Conservation (phyloP, 1,140 invertebrate species). For the Maniola jurtina region DNA sequence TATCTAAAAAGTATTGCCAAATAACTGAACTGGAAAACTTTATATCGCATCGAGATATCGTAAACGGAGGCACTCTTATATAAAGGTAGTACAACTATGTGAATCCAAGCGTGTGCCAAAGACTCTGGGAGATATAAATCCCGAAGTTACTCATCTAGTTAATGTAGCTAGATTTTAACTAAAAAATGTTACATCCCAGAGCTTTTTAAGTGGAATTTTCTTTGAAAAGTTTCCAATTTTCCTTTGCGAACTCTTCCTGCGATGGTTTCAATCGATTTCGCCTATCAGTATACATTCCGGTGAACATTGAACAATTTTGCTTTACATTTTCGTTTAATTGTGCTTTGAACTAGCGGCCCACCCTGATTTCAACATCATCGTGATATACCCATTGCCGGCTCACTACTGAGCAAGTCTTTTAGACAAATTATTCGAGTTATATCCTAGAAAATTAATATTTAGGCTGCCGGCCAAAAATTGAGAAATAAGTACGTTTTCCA, state of each 20-base stretch:
- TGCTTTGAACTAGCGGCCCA: not conserved
- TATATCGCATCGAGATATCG: too few species aligned
- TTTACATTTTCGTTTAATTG: not conserved
- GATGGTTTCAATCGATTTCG: conserved; percentile 1
- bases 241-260: not conserved
- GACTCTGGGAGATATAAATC: not conserved
- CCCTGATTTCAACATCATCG: too few species aligned
- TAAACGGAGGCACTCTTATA: not conserved
- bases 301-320: not conserved
- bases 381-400: too few species aligned
- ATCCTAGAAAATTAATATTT: too few species aligned
- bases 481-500: too few species aligned
- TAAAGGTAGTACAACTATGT: not conserved
- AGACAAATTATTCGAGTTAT: too few species aligned
- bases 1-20: too few species aligned
- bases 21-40: too few species aligned
- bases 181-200: conserved; percentile 1
- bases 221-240: conserved; percentile 1
- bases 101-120: not conserved
- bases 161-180: not conserved
- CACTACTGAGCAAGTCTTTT: too few species aligned
- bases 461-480: too few species aligned
- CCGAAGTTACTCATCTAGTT: conserved; percentile 6
- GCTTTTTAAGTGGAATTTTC: conserved; percentile 3
- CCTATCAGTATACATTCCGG: not conserved